These are phyloP conservation scores for Micronisus gabar DNA, from an alignment of 2,113 vertebrate species.

Conservation along the genomic window DNA sequence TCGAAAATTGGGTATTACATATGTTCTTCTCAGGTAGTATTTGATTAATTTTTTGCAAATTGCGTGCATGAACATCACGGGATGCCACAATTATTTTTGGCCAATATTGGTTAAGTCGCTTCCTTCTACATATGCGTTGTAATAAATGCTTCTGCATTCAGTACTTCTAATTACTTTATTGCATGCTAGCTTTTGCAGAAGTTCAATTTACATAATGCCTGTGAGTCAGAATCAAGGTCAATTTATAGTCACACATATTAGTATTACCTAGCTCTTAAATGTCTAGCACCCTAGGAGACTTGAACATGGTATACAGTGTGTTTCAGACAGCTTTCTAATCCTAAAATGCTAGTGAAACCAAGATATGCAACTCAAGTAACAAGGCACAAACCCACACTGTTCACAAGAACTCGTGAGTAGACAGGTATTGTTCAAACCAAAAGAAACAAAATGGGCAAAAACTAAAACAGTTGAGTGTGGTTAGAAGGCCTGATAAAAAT, in stretches of 20 bases:
- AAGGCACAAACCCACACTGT: not conserved
- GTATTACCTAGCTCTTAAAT: not conserved
- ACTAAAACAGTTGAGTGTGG: not conserved
- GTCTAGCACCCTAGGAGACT: not conserved
- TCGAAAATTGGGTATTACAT: not conserved
- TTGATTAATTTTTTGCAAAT: not conserved
- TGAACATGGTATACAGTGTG: not conserved
- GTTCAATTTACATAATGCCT: not conserved
- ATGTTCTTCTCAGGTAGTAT: not conserved
- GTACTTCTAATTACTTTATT: not conserved
- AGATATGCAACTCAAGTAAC: not conserved
- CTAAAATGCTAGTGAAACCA: not conserved
- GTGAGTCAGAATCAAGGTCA: not conserved
- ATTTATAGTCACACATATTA: not conserved
- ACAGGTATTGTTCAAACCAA: not conserved
- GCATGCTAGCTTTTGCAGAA: not conserved
- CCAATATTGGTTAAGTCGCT: not conserved
- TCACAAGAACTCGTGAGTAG: not conserved
- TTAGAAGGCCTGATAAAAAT: not conserved
- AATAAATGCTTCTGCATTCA: not conserved
- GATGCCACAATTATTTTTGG: not conserved
- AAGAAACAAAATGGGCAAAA: not conserved
- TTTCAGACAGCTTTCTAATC: not conserved
- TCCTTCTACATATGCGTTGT: rapidly evolving
- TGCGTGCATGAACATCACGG: not conserved